These are phyloP conservation scores for Tonatia bakeri DNA, from an alignment of 2,113 vertebrate species.

Conservation along the genomic window DNA sequence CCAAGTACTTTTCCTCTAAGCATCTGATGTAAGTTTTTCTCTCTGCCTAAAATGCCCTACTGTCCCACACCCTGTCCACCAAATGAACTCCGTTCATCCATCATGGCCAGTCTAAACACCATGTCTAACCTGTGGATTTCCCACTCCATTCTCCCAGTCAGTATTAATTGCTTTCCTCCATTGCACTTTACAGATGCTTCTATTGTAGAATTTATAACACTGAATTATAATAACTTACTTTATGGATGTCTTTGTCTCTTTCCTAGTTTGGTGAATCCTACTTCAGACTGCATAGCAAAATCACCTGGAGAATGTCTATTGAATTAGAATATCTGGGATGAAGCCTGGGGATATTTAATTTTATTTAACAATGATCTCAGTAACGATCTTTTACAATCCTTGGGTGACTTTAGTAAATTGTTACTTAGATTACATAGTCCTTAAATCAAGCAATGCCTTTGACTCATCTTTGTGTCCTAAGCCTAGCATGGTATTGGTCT, in stretches of 20 bases:
- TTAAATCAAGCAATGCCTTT: conserved; percentile 11
- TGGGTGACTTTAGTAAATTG: background rate
- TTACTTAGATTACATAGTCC: background rate
- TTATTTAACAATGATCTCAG: background rate
- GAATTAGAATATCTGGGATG: background rate
- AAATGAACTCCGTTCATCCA: background rate
- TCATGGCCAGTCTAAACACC: background rate
- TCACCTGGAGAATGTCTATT: background rate
- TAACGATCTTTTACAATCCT: background rate
- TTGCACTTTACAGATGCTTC: background rate
- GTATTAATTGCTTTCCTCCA: background rate
- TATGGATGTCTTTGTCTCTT: background rate
- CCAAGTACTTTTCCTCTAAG: background rate
- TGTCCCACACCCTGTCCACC: background rate
- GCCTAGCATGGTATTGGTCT: background rate
- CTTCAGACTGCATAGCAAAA: background rate
- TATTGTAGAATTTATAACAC: background rate
- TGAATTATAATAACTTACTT: background rate
- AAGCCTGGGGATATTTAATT: background rate
- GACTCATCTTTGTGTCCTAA: background rate
- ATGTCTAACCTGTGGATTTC: background rate
- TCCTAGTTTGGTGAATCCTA: background rate
- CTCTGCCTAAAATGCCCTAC: background rate
- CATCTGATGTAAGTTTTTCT: background rate
- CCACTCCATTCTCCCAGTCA: background rate